Base-by-base conservation (phyloP, 2,888 invertebrate genomes). In the Agonopterix subpropinquella region DNA sequence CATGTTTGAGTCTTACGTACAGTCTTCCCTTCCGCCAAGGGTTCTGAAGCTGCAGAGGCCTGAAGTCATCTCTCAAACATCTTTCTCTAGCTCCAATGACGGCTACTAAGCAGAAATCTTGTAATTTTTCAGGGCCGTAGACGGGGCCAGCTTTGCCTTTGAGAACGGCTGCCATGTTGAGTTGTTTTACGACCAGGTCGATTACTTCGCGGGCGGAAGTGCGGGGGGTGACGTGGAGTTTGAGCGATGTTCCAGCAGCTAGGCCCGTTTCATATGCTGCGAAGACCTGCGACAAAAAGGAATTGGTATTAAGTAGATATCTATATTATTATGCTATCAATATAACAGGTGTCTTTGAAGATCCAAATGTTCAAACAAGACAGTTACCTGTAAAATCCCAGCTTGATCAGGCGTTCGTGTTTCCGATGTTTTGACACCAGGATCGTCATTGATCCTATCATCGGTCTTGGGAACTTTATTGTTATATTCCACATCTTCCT, bases 191-290 rank as follows among this genome's bases (percentile, higher is more conserved):
- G 15, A 99, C 98, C 54, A 98, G 90, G 80, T 97, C 96, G 54
- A 99, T 96, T 48, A 99, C 97, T 83, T 99, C 98, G 11, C 97
- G 91, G 0, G 98, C 96, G 0, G 98, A 96, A 0, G 99, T 99
- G 61, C 95, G 91, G 0, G 95, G 94, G 0, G 97, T 98, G 0
- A 99, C 96, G 77, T 98, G 97, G 2, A 99, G 88, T 66, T 97
- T 97, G 37, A 99, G 92, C 63, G 97, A 97, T 0, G 98, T 98
- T 5, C 98, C 98, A 53, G 92, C 93, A 1, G 97, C 96, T 58
- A 99, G 85, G 8, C 98, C 98, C 0, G 97, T 98, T 61, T 98
- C 96, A 77, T 98, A 99, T 0, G 98, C 98, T 5, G 98, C 98
- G 72, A 95, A 98, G 7, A 99, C 97, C 90, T 98, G 92, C 36